Evolutionary conservation across 1,140 invertebrate genomes (phyloP), one percentile per base, ranked within the genome.

Genomic region (Zophobas atratus): DNA sequence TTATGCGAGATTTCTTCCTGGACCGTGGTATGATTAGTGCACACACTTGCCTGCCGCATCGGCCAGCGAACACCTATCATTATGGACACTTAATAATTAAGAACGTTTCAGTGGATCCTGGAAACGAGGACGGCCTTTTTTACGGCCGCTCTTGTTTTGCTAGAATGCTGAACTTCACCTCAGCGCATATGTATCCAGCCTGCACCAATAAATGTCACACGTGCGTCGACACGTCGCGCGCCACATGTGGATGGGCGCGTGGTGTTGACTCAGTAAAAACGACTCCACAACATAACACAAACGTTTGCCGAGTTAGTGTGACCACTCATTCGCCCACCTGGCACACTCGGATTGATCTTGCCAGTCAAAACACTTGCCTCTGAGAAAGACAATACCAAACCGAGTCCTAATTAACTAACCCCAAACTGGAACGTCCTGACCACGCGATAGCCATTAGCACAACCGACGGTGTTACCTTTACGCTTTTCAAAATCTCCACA

Each of bases 141-240:
- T 72, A 72, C 33, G 70, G 51, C 6, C 46, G 8, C 33, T 70
- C n/a, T 6, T 56, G 71, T 53, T 53, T 73, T 56, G 49, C 71
- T 56, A 56, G 77, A 63, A 74, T 76, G 77, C 72, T 80, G 73
- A 76, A 80, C 77, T 76, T 80, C 79, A 73, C 76, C 55, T 77
- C 79, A 76, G 73, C 75, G 60, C 60, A 67, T 75, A 53, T 78
- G 78, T 70, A 74, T 55, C 76, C 79, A 81, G 79, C 75, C 73
- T 80, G 77, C 76, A 80, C 79, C 76, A 80, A 79, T 82, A 82
- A 82, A 82, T 82, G 81, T 82, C 81, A 82, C 81, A 82, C 81
- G 81, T 82, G 81, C 77, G 75, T 80, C 79, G 77, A 80, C 81
- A 82, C 73, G 78, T 77, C 75, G 77, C 77, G 80, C 77, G 77